Percentiles rank a stretch among this genome's conserved stretches.
Conservation (phyloP, 2,888 invertebrate species). For the Mactromeris polynyma region DNA sequence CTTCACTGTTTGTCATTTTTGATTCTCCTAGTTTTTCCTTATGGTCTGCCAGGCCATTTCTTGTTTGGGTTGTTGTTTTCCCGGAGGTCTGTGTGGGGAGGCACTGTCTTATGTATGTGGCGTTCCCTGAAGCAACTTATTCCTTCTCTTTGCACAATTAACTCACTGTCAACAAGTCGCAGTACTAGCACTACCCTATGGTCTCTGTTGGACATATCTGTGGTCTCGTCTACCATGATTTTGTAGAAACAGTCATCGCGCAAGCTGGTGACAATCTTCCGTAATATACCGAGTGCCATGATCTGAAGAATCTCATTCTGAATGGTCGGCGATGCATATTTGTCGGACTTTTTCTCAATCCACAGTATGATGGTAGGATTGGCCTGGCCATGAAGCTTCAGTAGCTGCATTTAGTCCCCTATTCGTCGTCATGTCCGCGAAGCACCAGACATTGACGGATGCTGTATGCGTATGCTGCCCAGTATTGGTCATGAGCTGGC, state of each 20-base stretch:
- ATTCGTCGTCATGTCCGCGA: slow-evolving; percentile 58
- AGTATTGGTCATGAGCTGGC: slow-evolving; percentile 55
- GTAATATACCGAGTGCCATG: slow-evolving; percentile 60
- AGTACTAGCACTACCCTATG: slow-evolving; percentile 71
- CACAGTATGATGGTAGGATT: slow-evolving; percentile 54
- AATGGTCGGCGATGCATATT: slow-evolving; percentile 65
- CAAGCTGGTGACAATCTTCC: slow-evolving; percentile 49
- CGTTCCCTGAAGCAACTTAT: no score
- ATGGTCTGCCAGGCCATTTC: no score
- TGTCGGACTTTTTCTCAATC: slow-evolving; percentile 64
- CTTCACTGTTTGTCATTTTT: no score
- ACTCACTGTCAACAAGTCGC: slow-evolving; percentile 60
- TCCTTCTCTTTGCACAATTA: no score
- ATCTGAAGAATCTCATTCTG: slow-evolving; percentile 53
- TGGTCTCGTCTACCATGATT: slow-evolving; percentile 70
- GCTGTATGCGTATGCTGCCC: slow-evolving; percentile 57
- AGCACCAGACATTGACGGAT: slow-evolving; percentile 61
- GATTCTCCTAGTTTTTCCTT: no score
- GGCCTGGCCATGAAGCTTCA: slow-evolving; percentile 53
- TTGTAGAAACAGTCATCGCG: slow-evolving; percentile 45
- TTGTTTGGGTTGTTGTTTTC: no score
- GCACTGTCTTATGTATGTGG: no score
- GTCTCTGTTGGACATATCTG: slow-evolving; percentile 69
- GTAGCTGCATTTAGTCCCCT: slow-evolving; percentile 62
- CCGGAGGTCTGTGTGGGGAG: no score